Evolutionary conservation across 2,888 invertebrate species (phyloP).

Genomic region (Gisinianus flammeolus): DNA sequence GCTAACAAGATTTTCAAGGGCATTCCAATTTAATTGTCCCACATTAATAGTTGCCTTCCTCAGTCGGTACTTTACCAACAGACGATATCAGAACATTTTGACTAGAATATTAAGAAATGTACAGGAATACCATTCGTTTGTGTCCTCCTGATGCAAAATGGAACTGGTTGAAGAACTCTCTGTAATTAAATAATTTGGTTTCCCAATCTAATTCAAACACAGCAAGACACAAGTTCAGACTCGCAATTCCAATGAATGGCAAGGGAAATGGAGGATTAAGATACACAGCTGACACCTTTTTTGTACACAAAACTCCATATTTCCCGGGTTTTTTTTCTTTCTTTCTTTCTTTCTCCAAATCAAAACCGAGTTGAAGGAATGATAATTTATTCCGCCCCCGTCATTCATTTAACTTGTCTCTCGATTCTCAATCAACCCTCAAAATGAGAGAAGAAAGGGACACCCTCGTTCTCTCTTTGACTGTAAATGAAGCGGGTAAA

Average conservation of each 20-base stretch:
- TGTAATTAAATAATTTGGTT: too few relatives aligned
- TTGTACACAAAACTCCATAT: neutral
- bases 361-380: neutral
- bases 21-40: too few relatives aligned
- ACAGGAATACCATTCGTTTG: too few relatives aligned
- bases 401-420: slow-evolving; percentile 1
- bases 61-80: too few relatives aligned
- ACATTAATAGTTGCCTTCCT: too few relatives aligned
- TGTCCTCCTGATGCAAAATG: too few relatives aligned
- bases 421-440: neutral
- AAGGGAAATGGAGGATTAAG: neutral
- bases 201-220: neutral
- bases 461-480: neutral
- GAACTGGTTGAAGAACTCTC: too few relatives aligned
- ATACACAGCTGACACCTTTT: too few relatives aligned
- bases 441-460: neutral
- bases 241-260: neutral
- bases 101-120: too few relatives aligned
- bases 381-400: slow-evolving; percentile 31
- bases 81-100: too few relatives aligned
- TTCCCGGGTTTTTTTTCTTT: neutral
- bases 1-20: too few relatives aligned
- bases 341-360: neutral
- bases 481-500: neutral
- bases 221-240: neutral